Conservation (phyloP, 2,113 vertebrate genomes). For the Nothocercus julius region DNA sequence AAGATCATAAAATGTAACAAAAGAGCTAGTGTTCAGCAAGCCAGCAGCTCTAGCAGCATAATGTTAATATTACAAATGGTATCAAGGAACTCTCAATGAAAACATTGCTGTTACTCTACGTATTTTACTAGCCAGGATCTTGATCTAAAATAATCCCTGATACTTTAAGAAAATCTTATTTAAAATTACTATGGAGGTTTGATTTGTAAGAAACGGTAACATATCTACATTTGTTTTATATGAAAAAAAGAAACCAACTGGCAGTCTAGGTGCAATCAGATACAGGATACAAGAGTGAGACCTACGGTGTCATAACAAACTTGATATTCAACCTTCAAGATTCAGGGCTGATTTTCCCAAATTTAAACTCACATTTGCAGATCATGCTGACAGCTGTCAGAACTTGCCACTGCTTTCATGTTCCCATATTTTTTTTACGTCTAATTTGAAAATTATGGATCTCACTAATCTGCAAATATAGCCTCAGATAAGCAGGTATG, state of each 20-base stretch:
- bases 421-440: accelerated
- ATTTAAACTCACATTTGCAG: background rate
- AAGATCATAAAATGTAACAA: slow-evolving; percentile 35
- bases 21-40: slow-evolving; percentile 36
- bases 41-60: slow-evolving; percentile 1
- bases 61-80: background rate
- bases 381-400: background rate
- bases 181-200: background rate
- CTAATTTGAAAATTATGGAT: background rate
- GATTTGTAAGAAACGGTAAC: slow-evolving; percentile 23
- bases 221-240: background rate
- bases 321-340: background rate
- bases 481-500: background rate
- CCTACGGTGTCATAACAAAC: background rate
- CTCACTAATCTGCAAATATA: background rate
- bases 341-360: background rate
- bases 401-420: background rate
- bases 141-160: slow-evolving; percentile 41
- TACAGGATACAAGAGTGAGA: background rate
- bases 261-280: background rate
- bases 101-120: background rate
- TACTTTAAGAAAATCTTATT: slow-evolving; percentile 43
- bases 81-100: slow-evolving; percentile 28
- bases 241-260: background rate
- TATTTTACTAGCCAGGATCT: slow-evolving; percentile 18